phyloP scores from a whole-genome alignment of 2,113 vertebrate genomes.

The Neodontobutis hainanensis region DNA sequence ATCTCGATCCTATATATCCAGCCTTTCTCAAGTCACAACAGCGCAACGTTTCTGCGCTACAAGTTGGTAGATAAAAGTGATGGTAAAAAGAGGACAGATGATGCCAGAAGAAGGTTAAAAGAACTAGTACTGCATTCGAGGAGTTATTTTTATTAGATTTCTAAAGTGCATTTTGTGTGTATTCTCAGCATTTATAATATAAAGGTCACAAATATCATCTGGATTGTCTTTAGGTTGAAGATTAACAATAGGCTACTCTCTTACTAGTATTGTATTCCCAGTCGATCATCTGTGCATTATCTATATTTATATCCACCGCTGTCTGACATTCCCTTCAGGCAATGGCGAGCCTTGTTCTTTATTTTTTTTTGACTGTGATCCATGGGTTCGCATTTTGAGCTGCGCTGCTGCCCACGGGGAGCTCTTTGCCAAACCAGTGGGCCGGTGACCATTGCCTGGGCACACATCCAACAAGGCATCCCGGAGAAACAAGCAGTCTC shows the following conservation, averaged over 20 bases:
- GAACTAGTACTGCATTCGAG: background rate
- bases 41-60: background rate
- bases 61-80: conserved; percentile 10
- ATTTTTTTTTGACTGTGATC: conserved; percentile 51
- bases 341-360: conserved; percentile 13
- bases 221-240: background rate
- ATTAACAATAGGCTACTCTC: conserved; percentile 14
- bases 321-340: conserved; percentile 47
- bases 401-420: conserved; percentile 51
- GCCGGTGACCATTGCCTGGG: conserved; percentile 64
- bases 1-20: conserved; percentile 10
- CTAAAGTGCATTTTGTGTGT: background rate
- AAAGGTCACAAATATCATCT: background rate
- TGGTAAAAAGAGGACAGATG: background rate
- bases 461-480: conserved; percentile 61
- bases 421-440: conserved; percentile 59
- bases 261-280: too few species aligned
- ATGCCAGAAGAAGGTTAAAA: conserved; percentile 3
- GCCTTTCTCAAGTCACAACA: conserved; percentile 7
- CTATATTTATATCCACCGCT: conserved; percentile 31
- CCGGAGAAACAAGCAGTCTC: conserved; percentile 56
- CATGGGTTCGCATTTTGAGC: conserved; percentile 58
- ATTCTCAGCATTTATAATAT: background rate
- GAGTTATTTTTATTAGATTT: background rate
- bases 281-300: conserved; percentile 26